Base-by-base conservation (phyloP, 2,113 vertebrate genomes). In the Podiceps cristatus region DNA sequence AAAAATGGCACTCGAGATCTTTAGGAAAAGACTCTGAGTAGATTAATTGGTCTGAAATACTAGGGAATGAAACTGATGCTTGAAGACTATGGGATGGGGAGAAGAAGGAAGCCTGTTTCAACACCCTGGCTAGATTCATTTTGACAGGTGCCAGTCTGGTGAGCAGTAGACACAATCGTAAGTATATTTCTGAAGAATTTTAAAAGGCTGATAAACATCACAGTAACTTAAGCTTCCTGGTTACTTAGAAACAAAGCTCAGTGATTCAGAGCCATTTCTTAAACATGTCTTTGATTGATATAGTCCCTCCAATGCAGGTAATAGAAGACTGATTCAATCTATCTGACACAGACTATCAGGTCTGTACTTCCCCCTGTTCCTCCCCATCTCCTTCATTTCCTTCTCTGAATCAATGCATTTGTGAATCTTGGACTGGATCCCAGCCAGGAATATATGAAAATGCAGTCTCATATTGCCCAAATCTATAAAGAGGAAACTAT, bases 401-500 rank as follows among this genome's bases (percentile, higher is more conserved):
- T 97, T 69, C 92, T 58, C 66, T 86, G 84, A 92, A 97, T 98
- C 98, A 98, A 98, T 97, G 97, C 69, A 80, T 97, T 93, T 94
- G 78, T 95, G 93, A 98, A 97, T 91, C 93, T 91, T 82, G 80
- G 90, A 53, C 28, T 97, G 97, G 95, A 96, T 96, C 74, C 92
- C 86, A 87, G 97, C 97, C 98, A 97, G 87, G 56, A 93, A 66
- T 93, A 93, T 97, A 95, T 96, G 90, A 97, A 98, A 98, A 97
- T 82, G 97, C 96, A 28, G 71, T 89, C 94, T 98, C 96, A 96
- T 71, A 74, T 96, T 97, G 97, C 94, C 92, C 91, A 73, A 90
- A 90, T 93, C 98, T 97, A 97, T 98, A 97, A 94, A 77, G 97
- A 97, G 98, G 81, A 98, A 98, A 96, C 90, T 59, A 63, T 88